These are phyloP conservation scores for Bungarus multicinctus DNA, from an alignment of 2,113 vertebrate species.

Conservation along the genomic window DNA sequence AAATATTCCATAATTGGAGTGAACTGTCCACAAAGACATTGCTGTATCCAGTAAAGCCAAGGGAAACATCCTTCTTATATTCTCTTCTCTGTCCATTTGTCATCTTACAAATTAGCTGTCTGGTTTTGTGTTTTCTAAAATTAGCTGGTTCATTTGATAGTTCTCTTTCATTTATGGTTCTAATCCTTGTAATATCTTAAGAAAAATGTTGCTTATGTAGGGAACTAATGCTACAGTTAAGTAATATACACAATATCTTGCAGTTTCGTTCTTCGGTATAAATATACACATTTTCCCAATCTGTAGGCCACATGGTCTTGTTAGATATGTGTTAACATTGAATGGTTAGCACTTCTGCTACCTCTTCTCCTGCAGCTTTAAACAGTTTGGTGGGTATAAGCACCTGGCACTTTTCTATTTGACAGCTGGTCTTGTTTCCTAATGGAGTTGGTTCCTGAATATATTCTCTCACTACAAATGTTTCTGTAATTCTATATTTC, in stretches of 20 bases:
- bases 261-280: background rate
- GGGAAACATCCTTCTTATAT: background rate
- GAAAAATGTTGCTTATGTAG: background rate
- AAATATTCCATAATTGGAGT: background rate
- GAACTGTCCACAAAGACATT: background rate
- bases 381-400: background rate
- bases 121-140: background rate
- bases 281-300: background rate
- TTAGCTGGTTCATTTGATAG: background rate
- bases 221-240: background rate
- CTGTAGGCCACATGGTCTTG: background rate
- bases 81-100: background rate
- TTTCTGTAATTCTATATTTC: background rate
- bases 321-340: background rate
- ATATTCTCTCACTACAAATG: background rate
- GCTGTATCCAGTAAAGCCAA: background rate
- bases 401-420: background rate
- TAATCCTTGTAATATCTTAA: background rate
- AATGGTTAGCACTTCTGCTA: background rate
- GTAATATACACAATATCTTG: background rate
- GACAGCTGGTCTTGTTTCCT: background rate
- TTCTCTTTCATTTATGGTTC: background rate
- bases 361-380: background rate
- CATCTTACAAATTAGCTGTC: background rate
- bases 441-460: background rate